phyloP scores from a whole-genome alignment of 92 coral and sea anemone genomes.

The Virgularia gustaviana region DNA sequence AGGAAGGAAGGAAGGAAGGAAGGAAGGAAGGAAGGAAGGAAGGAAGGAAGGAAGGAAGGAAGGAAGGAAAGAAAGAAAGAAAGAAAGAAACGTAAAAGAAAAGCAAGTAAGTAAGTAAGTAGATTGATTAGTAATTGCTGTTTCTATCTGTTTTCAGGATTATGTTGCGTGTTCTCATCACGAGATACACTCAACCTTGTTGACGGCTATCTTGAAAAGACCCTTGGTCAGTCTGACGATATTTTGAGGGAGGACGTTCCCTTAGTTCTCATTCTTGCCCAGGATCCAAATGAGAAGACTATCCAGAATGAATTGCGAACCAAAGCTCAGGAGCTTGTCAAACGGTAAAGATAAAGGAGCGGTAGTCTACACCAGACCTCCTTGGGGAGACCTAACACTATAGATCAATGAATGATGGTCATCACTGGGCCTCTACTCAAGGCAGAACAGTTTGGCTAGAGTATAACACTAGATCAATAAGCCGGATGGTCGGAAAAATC shows the following conservation, averaged over 20 bases:
- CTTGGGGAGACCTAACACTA: neutral
- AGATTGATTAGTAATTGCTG: neutral
- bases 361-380: too few species aligned
- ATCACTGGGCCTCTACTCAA: neutral
- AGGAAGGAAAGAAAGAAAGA: neutral
- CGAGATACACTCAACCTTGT: conserved; percentile 70
- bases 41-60: neutral
- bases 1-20: neutral
- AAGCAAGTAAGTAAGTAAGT: neutral
- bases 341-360: conserved; percentile 51
- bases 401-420: neutral
- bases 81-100: neutral
- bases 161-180: conserved; percentile 84
- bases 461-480: too few species aligned
- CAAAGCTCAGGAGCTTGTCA: conserved; percentile 73
- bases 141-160: conserved; percentile 52
- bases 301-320: conserved; percentile 65
- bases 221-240: conserved; percentile 63
- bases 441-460: neutral
- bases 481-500: too few species aligned
- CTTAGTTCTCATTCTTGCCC: conserved; percentile 71
- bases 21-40: neutral
- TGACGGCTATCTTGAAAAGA: conserved; percentile 63
- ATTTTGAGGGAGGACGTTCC: conserved; percentile 59
- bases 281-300: conserved; percentile 72